phyloP scores from a whole-genome alignment of 1,140 invertebrate species.

The Diorhabda sublineata region DNA sequence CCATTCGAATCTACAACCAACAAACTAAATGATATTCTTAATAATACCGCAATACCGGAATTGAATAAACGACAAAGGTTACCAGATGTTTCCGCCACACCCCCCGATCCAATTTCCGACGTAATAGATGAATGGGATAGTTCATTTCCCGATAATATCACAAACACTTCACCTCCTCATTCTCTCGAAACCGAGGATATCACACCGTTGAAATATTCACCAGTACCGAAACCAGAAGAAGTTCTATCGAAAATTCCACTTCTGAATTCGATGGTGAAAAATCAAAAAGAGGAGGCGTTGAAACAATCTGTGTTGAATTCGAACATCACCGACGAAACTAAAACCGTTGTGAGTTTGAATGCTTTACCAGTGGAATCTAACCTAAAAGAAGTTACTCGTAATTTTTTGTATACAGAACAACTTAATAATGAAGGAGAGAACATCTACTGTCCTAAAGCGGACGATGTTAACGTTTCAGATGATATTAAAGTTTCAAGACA shows the following conservation, averaged over 20 bases:
- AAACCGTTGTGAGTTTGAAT: slow-evolving; percentile 14
- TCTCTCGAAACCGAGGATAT: slow-evolving; percentile 2
- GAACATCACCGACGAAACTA: slow-evolving; percentile 29
- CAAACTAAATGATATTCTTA: background rate
- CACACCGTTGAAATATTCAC: background rate
- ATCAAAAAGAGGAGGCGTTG: slow-evolving; percentile 9
- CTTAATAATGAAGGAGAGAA: slow-evolving; percentile 20
- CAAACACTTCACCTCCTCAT: slow-evolving; percentile 7
- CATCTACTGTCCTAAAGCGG: slow-evolving; percentile 14
- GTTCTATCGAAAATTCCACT: slow-evolving; percentile 17
- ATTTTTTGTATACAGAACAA: slow-evolving; percentile 40
- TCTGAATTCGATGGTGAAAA: slow-evolving; percentile 17
- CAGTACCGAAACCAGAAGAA: slow-evolving; percentile 5
- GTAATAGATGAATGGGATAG: slow-evolving; percentile 2
- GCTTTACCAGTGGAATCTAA: background rate
- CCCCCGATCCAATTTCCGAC: slow-evolving; percentile 6
- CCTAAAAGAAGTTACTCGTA: slow-evolving; percentile 22
- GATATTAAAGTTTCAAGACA: slow-evolving; percentile 58
- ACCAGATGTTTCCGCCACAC: slow-evolving; percentile 1
- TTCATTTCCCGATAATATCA: slow-evolving; percentile 3
- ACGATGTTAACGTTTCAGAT: slow-evolving; percentile 56
- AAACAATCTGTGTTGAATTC: background rate
- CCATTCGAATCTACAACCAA: background rate
- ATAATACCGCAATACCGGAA: background rate
- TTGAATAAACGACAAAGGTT: slow-evolving; percentile 13